These are phyloP conservation scores for Emydoidea blandingii DNA, from an alignment of 2,797 vertebrate genomes.

Conservation along the genomic window DNA sequence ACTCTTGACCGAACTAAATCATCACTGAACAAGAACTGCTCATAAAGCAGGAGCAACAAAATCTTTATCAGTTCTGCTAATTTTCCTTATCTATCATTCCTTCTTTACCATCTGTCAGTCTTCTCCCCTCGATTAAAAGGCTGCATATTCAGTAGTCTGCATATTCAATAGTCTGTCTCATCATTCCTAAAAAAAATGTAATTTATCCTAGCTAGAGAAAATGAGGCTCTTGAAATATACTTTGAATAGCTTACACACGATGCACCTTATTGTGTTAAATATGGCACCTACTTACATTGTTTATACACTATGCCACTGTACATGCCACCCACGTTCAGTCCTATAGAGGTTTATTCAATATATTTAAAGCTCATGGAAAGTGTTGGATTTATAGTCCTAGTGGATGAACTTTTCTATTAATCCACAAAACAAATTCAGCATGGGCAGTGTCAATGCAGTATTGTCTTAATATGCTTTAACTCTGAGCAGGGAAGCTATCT, in stretches of 20 bases:
- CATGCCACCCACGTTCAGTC: not conserved
- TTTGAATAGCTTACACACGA: not conserved
- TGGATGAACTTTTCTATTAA: not conserved
- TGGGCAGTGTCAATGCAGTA: not conserved
- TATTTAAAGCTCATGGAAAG: not conserved
- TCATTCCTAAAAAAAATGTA: not conserved
- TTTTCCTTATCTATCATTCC: not conserved
- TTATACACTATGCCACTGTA: not conserved
- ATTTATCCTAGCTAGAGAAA: not conserved
- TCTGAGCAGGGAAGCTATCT: not conserved
- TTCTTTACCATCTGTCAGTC: not conserved
- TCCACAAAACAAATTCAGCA: not conserved
- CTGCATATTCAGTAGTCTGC: not conserved
- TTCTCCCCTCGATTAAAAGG: not conserved
- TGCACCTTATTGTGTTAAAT: not conserved
- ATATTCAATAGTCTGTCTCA: not conserved
- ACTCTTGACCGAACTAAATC: slow-evolving; percentile 1
- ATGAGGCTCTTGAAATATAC: rapidly evolving
- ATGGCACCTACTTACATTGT: not conserved
- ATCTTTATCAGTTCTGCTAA: not conserved
- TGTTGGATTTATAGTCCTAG: not conserved
- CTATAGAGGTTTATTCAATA: not conserved
- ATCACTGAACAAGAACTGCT: not conserved
- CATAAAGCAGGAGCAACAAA: not conserved
- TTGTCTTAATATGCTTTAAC: not conserved